These are phyloP conservation scores for Petaurus breviceps DNA, from an alignment of 2,113 vertebrate genomes.

Conservation along the genomic window DNA sequence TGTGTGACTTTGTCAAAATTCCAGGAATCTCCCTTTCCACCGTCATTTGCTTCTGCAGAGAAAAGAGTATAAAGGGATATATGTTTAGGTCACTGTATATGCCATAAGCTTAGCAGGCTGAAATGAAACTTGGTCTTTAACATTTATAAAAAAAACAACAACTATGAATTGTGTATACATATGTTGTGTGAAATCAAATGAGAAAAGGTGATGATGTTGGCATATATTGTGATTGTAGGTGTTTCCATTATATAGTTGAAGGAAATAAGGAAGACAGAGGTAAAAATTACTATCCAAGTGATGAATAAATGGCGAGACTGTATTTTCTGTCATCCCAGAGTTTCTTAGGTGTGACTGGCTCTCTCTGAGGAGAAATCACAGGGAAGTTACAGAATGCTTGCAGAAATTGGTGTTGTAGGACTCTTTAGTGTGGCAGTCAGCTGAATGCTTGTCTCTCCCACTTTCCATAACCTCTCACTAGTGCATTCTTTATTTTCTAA, in stretches of 20 bases:
- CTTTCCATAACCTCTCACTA: not conserved
- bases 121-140: constrained; percentile 53
- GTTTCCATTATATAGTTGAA: not conserved
- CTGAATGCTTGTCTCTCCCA: not conserved
- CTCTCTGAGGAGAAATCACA: not conserved
- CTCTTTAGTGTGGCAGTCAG: not conserved
- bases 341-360: not conserved
- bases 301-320: not conserved
- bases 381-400: not conserved
- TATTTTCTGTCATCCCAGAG: not conserved
- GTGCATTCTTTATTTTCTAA: not conserved
- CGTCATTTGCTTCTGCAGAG: constrained; percentile 7
- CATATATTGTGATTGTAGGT: not conserved
- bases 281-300: not conserved
- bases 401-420: not conserved
- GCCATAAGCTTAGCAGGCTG: constrained; percentile 17
- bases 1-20: constrained; percentile 32
- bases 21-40: constrained; percentile 17
- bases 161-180: not conserved
- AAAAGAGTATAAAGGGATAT: not conserved
- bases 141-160: not conserved
- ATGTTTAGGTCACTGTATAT: not conserved
- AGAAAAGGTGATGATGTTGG: not conserved
- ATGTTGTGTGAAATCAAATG: not conserved
- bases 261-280: not conserved